A percentile compares a stretch with the other conserved stretches of the same genome.
Conservation (phyloP, 2,113 vertebrate genomes). For the Psammodynastes pulverulentus region DNA sequence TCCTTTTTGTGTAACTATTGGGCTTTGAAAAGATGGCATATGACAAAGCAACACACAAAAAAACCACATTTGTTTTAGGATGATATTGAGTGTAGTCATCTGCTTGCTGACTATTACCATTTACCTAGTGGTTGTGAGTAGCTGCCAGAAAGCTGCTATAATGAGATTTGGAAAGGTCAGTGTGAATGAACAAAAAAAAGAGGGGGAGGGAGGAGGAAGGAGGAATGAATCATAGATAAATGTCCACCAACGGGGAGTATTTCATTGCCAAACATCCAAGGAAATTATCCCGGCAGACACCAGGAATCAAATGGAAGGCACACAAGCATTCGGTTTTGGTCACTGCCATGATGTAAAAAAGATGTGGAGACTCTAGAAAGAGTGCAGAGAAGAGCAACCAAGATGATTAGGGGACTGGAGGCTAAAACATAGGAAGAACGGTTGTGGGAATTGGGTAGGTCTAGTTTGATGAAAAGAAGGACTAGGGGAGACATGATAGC, state of each 20-base stretch:
- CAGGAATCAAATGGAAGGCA: not conserved
- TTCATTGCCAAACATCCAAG: not conserved
- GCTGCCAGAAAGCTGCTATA: not conserved
- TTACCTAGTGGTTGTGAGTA: not conserved
- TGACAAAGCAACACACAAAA: not conserved
- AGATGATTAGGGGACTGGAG: too few relatives aligned
- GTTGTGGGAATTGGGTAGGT: too few relatives aligned
- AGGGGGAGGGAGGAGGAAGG: accelerated
- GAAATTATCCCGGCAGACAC: not conserved
- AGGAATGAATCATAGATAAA: not conserved
- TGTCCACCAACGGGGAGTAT: not conserved
- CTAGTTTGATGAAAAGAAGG: too few relatives aligned
- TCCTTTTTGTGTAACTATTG: not conserved
- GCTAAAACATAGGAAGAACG: too few relatives aligned
- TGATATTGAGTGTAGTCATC: not conserved
- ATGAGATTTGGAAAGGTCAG: not conserved
- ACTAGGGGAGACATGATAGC: too few relatives aligned
- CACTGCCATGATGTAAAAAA: too few relatives aligned
- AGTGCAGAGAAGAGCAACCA: too few relatives aligned
- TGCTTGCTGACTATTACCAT: not conserved
- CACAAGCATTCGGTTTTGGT: too few relatives aligned
- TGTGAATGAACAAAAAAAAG: not conserved
- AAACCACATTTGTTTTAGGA: not conserved
- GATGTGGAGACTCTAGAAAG: too few relatives aligned
- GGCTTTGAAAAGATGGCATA: not conserved